Base-by-base conservation (phyloP, 2,888 invertebrate species). In the Plemyria rubiginata region DNA sequence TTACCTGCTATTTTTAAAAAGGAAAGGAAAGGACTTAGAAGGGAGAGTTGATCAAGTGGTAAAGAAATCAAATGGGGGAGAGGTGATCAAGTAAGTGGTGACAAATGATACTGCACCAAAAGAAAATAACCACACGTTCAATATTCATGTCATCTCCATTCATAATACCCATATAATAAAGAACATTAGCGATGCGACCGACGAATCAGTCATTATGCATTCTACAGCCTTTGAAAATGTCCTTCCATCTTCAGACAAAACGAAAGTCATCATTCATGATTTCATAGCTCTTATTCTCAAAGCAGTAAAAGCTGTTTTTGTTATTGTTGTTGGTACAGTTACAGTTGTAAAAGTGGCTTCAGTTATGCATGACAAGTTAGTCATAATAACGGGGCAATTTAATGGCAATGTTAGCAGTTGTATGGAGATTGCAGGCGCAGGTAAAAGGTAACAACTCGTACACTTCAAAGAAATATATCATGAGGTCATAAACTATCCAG, bases 191-290 rank as follows among this genome's bases (percentile, higher is more conserved):
- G 70, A 86, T 85, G 86, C 87, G 78, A 73, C 72, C 74, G 73
- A 78, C 82, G 79, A 79, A 81, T 81, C 77, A 80, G 79, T 82
- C 81, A 83, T 84, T 86, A 83, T 84, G 81, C 80, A 85, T 79
- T 77, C 80, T 73, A 74, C 71, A 77, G 72, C 78, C 78, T 81
- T 80, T 76, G 73, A 78, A 80, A 82, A 81, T 83, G 84, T 84
- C 83, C 83, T 84, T 82, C 80, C 72, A 65, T 65, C 58, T 56
- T 62, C 38, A 57, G 64, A 66, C 63, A 60, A 49, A 16, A 65
- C 66, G 68, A 70, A 51, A 55, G 6, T 54, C 40, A 62, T 63
- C 9, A 5, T 52, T 59, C 64, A 60, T 53, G 32, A 13, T 46
- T 60, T 29, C 32, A 43, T 58, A 67, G 40, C 65, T 40, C 61